Percentiles rank a stretch among this genome's conserved stretches.
phyloP scores from a whole-genome alignment of 1,140 invertebrate species.

The Littorina saxatilis region DNA sequence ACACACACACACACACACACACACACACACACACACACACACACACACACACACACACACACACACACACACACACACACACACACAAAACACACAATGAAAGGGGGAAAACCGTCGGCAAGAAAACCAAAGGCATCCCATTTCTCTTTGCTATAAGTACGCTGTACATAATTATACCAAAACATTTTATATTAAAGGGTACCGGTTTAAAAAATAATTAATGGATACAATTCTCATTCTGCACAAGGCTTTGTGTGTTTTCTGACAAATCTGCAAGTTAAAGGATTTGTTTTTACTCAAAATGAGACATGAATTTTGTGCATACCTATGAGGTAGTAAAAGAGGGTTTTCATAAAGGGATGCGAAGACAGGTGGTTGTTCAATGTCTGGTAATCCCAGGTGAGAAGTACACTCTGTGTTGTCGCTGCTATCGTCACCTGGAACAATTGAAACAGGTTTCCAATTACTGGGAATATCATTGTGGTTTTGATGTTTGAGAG shows the following conservation, averaged over 20 bases:
- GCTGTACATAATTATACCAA: too few species aligned
- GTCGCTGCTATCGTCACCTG: conserved; percentile 88
- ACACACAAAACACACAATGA: neutral
- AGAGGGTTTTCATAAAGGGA: conserved; percentile 83
- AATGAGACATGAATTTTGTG: too few species aligned
- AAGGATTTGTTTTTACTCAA: too few species aligned
- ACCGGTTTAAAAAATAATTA: too few species aligned
- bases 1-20: neutral
- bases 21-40: neutral
- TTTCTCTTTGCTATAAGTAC: too few species aligned
- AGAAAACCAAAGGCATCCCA: neutral
- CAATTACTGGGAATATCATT: too few species aligned
- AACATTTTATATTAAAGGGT: too few species aligned
- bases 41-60: neutral
- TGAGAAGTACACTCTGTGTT: conserved; percentile 86
- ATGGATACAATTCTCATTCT: too few species aligned
- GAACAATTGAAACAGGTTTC: too few species aligned
- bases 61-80: neutral
- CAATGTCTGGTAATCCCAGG: conserved; percentile 85
- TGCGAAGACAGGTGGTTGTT: conserved; percentile 84
- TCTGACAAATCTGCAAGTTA: too few species aligned
- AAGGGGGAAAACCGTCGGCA: neutral
- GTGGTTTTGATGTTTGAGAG: too few species aligned
- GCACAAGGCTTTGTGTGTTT: too few species aligned
- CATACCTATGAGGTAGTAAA: conserved; percentile 88